phyloP scores from a whole-genome alignment of 2,888 invertebrate genomes.

The Thera britannica region DNA sequence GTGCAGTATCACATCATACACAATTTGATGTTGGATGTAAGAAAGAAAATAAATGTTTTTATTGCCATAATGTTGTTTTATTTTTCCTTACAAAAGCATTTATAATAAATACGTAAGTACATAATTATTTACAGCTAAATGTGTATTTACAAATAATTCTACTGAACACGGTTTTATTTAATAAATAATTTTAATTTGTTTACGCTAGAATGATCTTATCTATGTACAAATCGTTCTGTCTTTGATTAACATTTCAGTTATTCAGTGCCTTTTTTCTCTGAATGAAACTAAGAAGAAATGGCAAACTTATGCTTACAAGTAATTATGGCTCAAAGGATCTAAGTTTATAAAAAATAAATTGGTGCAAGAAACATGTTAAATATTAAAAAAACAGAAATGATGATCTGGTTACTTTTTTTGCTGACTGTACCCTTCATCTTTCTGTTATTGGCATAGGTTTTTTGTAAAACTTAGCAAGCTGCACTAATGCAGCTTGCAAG shows the following conservation, averaged over 20 bases:
- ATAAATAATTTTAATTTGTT: constrained; percentile 41
- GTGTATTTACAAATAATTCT: constrained; percentile 50
- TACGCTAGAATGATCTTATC: constrained; percentile 9
- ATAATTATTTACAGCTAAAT: constrained; percentile 52
- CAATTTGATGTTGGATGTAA: constrained; percentile 43
- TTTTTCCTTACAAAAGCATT: constrained; percentile 62
- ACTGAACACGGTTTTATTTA: constrained; percentile 67
- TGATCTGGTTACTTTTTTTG: no score
- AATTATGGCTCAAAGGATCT: no score
- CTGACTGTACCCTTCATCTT: no score
- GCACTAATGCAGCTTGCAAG: no score
- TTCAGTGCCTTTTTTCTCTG: no score
- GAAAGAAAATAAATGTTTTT: constrained; percentile 74
- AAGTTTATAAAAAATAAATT: no score
- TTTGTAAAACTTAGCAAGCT: no score
- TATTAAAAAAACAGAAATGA: no score
- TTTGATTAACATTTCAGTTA: background rate
- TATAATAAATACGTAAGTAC: constrained; percentile 70
- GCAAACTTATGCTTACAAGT: no score
- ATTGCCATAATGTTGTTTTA: constrained; percentile 77
- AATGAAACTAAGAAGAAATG: no score
- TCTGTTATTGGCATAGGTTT: no score
- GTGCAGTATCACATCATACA: constrained; percentile 43
- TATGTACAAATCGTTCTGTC: constrained; percentile 49
- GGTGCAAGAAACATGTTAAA: no score